phyloP scores from a whole-genome alignment of 2,888 invertebrate genomes.

The Caenorhabditis becei region DNA sequence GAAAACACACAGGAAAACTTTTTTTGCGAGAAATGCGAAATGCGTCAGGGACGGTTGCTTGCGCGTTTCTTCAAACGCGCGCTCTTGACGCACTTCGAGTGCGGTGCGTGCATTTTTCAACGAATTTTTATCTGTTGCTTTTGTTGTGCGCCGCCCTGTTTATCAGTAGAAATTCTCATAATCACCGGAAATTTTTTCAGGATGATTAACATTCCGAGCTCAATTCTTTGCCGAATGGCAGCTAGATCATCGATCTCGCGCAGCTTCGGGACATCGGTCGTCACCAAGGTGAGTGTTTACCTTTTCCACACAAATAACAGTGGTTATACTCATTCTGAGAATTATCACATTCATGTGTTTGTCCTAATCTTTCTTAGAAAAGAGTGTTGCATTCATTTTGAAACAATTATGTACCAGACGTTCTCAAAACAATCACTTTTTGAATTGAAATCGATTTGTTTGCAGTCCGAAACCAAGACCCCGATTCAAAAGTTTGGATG shows the following conservation, averaged over 20 bases:
- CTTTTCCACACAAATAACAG: background rate
- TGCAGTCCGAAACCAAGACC: slow-evolving; percentile 67
- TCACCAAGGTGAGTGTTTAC: slow-evolving; percentile 42
- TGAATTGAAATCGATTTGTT: background rate
- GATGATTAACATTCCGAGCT: slow-evolving; percentile 60
- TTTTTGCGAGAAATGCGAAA: slow-evolving; percentile 5
- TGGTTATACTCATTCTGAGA: too few relatives aligned
- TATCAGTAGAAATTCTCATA: too few relatives aligned
- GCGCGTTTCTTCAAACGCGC: slow-evolving; percentile 52
- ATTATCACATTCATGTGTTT: background rate
- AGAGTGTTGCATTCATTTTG: too few relatives aligned
- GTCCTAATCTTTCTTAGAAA: too few relatives aligned
- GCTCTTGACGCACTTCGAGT: slow-evolving; percentile 52
- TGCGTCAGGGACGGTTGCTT: slow-evolving; percentile 17
- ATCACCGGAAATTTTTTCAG: too few relatives aligned
- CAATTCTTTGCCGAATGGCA: slow-evolving; percentile 57
- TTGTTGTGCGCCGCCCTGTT: slow-evolving; percentile 42
- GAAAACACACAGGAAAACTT: background rate
- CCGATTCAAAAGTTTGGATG: slow-evolving; percentile 79
- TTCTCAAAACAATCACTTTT: too few relatives aligned
- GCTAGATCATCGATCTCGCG: slow-evolving; percentile 56
- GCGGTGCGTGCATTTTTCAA: slow-evolving; percentile 60
- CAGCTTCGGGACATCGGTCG: slow-evolving; percentile 51
- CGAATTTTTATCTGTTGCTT: slow-evolving; percentile 24
- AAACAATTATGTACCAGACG: too few relatives aligned